Base-by-base conservation (phyloP, 2,113 vertebrate species). In the Myiagra hebetior region DNA sequence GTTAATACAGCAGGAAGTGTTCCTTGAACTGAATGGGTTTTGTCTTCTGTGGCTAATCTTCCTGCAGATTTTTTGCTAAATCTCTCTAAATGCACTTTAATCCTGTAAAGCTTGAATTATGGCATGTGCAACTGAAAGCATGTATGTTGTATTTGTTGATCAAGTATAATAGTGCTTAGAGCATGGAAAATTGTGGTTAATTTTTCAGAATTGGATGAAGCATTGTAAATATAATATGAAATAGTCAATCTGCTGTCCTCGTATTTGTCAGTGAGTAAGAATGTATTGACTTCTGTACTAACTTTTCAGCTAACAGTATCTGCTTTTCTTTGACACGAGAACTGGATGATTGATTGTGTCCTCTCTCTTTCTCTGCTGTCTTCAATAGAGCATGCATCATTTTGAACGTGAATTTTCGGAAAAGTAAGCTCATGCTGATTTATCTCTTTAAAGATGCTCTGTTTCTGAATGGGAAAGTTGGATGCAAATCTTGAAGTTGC, bases 311-410 rank as follows among this genome's bases (percentile, higher is more conserved):
- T 97, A 87, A 89, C 64, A 37, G 68, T 94, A 33, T 96, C 94
- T 97, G 89, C 97, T 78, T 96, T 91, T 96, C 87, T 97, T 70
- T 98, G 96, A 95, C 91, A 91, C 72, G 93, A 96, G 97, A 96
- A 93, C 88, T 23, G 24, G 94, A 91, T 97, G 98, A 98, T 97
- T 98, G 96, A 98, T 85, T 98, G 78, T 98, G 89, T 94, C 96
- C 93, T 96, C 85, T 97, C 82, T 93, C 89, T 98, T 97, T 98
- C 97, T 98, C 96, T 98, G 97, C 98, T 97, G 98, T 98, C 98
- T 98, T 98, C 98, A 98, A 98, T 99, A 99, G 99, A 99, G 99
- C 99, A 99, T 99, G 99, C 99, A 93, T 98, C 99, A 98, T 99
- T 99, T 99, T 99, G 99, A 99, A 98, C 98, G 94, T 98, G 98